phyloP scores from a whole-genome alignment of 1,140 invertebrate genomes.

The Sitophilus oryzae region DNA sequence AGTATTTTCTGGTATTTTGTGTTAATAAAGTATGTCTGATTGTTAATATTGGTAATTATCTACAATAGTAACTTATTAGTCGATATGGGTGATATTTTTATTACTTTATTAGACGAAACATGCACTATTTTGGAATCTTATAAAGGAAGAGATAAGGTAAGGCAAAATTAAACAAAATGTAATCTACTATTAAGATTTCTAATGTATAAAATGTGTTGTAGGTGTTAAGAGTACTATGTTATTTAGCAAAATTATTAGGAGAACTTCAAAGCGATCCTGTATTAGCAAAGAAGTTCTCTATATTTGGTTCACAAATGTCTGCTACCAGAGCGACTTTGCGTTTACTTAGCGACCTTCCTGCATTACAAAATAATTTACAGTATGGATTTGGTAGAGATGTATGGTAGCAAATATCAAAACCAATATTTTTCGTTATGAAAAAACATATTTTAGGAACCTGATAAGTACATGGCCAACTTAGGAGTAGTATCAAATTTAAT shows the following conservation, averaged over 20 bases:
- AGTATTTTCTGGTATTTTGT: no score
- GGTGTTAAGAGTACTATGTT: slow-evolving; percentile 62
- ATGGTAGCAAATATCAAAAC: slow-evolving; percentile 31
- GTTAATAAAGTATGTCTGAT: no score
- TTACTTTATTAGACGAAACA: slow-evolving; percentile 43
- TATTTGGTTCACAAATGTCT: slow-evolving; percentile 59
- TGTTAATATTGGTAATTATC: no score
- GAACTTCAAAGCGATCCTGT: slow-evolving; percentile 50
- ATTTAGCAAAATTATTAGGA: slow-evolving; percentile 55
- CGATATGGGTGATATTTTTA: slow-evolving; percentile 22
- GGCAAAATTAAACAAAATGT: slow-evolving; percentile 3
- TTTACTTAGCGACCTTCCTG: slow-evolving; percentile 70
- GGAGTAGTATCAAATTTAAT: slow-evolving; percentile 66
- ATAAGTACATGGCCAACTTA: slow-evolving; percentile 55
- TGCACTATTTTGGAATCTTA: slow-evolving; percentile 51
- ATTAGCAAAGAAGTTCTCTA: slow-evolving; percentile 51
- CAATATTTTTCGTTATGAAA: neutral
- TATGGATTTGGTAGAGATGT: slow-evolving; percentile 59
- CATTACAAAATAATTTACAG: slow-evolving; percentile 55
- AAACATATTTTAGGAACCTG: slow-evolving; percentile 53
- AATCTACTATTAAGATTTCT: slow-evolving; percentile 16
- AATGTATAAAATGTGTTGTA: slow-evolving; percentile 28
- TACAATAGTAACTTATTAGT: slow-evolving; percentile 9
- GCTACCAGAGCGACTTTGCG: slow-evolving; percentile 61
- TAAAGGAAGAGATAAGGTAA: slow-evolving; percentile 52